Evolutionary conservation across 1,140 invertebrate species (phyloP), one percentile per base, ranked within the genome.

Genomic region (Dendrolimus kikuchii): DNA sequence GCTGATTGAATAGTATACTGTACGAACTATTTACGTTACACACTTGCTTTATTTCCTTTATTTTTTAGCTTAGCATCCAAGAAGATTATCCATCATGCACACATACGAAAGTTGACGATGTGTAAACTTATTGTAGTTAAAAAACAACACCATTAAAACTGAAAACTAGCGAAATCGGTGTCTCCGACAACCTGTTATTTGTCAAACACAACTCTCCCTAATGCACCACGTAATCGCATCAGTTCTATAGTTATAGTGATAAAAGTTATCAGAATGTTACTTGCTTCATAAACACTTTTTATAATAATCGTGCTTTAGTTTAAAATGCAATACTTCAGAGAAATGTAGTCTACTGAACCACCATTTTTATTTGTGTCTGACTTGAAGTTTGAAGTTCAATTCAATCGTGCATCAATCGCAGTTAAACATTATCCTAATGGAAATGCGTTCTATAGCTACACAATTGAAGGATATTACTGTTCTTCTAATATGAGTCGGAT

Each of bases 171-270:
- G 72, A 80, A 74, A 82, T 86, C 80, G 82, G 82, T 86, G 67
- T 81, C 71, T 86, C 66, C 80, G 74, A 82, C 82, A 86, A 86
- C 82, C 82, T 83, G 82, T 83, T 86, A 83, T 86, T 82, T 78
- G 74, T 76, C 79, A 81, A 76, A 78, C 61, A 77, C 70, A 76
- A 76, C 71, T 77, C 66, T 82, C 62, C 47, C 59, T 62, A 59
- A 63, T 59, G 69, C 72, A 81, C 75, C 77, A 77, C 71, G 67
- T 77, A 77, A 72, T 60, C 67, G 68, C 68, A 77, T 64, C 66
- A 70, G 56, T 53, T 65, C 53, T 57, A 62, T 57, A 67, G 54
- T 71, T 67, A 60, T 51, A 60, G 50, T 59, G 60, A 55, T 49
- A 57, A 67, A 57, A 56, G 39, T 51, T 51, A 58, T 64, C 51